Evolutionary conservation across 2,888 invertebrate genomes (phyloP), one percentile per base, ranked within the genome.

Genomic region (Chrysomela aeneicollis): DNA sequence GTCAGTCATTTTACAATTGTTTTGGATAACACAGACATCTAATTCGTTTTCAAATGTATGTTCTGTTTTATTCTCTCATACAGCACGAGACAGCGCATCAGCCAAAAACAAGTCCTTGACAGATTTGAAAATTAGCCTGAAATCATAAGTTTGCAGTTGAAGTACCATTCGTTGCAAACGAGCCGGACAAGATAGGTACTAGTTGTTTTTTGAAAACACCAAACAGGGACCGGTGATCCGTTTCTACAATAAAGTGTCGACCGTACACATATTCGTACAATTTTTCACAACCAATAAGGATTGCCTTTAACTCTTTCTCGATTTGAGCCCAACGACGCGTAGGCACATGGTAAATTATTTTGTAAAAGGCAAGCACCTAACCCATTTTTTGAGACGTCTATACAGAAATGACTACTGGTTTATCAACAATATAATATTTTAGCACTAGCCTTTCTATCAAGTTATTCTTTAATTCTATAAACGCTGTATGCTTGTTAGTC

Each of bases 361-460:
- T n/a, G n/a, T n/a, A n/a, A n/a, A n/a, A n/a, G n/a, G n/a, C n/a
- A n/a, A n/a, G n/a, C n/a, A 8, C 26, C 4, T 8, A 26, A 60
- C 49, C 49, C 58, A 19, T 58, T 18, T 15, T 58, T 58, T 1
- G 22, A 22, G 3, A 47, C 26, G 53, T 66, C 66, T n/a, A n/a
- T 46, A 60, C 61, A 4, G 42, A 87, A 87, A 86, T 86, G 85
- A 85, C 86, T 85, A 57, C 26, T 26, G 26, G 26, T 26, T 5
- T 3, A 26, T 26, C 8, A 26, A 26, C 8, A 57, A 46, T 8
- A 26, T 26, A 26, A 26, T 26, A 26, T 8, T 26, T 3, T 8
- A 26, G 8, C 3, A 26, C 26, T 3, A 8, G 26, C 8, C 26
- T 5, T 5, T 26, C 26, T 3, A 26, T 8, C 8, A 26, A 26